phyloP scores from a whole-genome alignment of 2,113 vertebrate genomes.

The Mastomys coucha region DNA sequence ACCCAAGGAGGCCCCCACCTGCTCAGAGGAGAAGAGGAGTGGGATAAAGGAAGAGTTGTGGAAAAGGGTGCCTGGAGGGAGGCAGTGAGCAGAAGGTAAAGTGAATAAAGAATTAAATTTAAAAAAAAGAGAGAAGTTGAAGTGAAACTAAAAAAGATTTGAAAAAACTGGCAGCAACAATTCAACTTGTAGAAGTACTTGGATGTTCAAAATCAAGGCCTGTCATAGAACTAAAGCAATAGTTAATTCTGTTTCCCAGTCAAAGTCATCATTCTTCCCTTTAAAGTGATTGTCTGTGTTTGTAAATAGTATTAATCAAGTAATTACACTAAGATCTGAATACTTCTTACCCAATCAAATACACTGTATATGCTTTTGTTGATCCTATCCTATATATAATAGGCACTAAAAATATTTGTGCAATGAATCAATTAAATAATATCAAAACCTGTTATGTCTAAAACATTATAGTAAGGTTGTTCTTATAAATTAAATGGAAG shows the following conservation, averaged over 20 bases:
- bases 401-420: conserved; percentile 16
- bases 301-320: conserved; percentile 60
- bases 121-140: background rate
- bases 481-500: background rate
- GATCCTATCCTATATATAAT: background rate
- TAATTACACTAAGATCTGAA: conserved; percentile 18
- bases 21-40: too few relatives aligned
- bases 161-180: background rate
- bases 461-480: background rate
- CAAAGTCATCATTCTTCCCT: conserved; percentile 4
- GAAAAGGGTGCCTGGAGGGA: too few relatives aligned
- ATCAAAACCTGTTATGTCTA: background rate
- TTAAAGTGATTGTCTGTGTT: conserved; percentile 50
- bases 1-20: too few relatives aligned
- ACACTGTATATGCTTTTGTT: background rate
- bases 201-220: too few relatives aligned
- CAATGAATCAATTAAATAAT: background rate
- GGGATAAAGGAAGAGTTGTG: too few relatives aligned
- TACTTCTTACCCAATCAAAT: background rate
- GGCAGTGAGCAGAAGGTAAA: too few relatives aligned
- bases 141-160: background rate
- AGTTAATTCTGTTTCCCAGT: background rate
- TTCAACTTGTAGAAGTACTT: background rate
- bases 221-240: too few relatives aligned
- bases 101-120: too few relatives aligned